Conservation (phyloP, 2,797 vertebrate genomes). For the Spinibarbus caldwelli region DNA sequence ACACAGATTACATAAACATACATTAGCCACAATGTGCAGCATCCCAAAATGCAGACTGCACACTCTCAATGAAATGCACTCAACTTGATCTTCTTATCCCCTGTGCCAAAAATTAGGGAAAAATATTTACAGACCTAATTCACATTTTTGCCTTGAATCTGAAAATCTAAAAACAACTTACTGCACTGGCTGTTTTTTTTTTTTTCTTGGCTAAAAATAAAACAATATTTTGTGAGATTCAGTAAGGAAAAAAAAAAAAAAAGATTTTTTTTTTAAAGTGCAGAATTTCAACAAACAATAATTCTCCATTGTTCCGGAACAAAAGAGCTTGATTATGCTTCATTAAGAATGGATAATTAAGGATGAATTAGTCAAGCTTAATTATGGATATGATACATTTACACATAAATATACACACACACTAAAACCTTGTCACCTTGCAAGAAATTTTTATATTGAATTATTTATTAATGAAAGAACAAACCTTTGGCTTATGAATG, state of each 20-base stretch:
- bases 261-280: not conserved
- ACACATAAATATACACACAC: not conserved
- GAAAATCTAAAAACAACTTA: not conserved
- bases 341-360: constrained; percentile 11
- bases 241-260: not conserved
- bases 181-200: not conserved
- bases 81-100: not conserved
- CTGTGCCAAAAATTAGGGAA: not conserved
- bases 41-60: not conserved
- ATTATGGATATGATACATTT: not conserved
- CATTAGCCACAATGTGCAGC: not conserved
- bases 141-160: not conserved
- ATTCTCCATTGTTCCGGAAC: not conserved
- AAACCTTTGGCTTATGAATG: not conserved
- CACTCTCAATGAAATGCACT: not conserved
- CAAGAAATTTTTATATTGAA: not conserved
- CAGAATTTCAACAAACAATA: not conserved
- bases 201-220: not conserved
- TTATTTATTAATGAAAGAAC: not conserved
- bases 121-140: not conserved
- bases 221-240: not conserved
- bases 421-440: not conserved
- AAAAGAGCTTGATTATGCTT: not conserved
- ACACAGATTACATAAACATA: not conserved
- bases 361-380: not conserved